phyloP scores from a whole-genome alignment of 2,888 invertebrate species.

The Gandaritis pyraliata region DNA sequence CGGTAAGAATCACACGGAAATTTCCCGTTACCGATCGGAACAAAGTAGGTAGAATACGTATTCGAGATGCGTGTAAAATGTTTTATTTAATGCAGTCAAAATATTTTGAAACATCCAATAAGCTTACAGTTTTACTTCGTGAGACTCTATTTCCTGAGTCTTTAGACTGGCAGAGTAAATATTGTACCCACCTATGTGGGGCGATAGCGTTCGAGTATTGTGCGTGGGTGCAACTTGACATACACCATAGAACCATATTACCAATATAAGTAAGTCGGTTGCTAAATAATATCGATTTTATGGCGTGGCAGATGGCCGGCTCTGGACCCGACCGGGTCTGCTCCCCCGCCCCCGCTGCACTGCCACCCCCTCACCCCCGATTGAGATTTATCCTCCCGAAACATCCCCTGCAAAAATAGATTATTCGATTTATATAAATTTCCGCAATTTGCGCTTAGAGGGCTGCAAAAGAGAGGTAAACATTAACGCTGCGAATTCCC shows the following conservation, averaged over 20 bases:
- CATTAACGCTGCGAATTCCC: slow-evolving; percentile 65
- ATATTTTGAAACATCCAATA: slow-evolving; percentile 11
- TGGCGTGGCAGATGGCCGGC: slow-evolving; percentile 80
- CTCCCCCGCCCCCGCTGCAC: slow-evolving; percentile 63
- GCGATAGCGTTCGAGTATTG: slow-evolving; percentile 20
- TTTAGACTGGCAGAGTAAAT: slow-evolving; percentile 27
- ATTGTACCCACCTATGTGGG: slow-evolving; percentile 21
- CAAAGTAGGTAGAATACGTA: not conserved
- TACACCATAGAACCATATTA: slow-evolving; percentile 45
- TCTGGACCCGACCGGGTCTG: slow-evolving; percentile 64
- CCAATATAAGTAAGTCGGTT: slow-evolving; percentile 65
- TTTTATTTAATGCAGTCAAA: slow-evolving; percentile 1
- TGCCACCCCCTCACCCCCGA: slow-evolving; percentile 74
- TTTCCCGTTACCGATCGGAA: not conserved
- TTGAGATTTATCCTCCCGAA: slow-evolving; percentile 81
- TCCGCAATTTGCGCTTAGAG: slow-evolving; percentile 80
- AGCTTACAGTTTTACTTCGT: slow-evolving; percentile 23
- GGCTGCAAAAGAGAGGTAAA: slow-evolving; percentile 68
- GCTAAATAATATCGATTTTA: slow-evolving; percentile 81
- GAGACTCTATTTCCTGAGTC: slow-evolving; percentile 26
- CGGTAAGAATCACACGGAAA: not conserved
- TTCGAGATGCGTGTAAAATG: not conserved
- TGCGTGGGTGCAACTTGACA: slow-evolving; percentile 35
- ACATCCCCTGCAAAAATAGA: slow-evolving; percentile 77
- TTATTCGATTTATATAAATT: slow-evolving; percentile 84